Base-by-base conservation (phyloP, 2,888 invertebrate genomes). In the Brenthis ino region DNA sequence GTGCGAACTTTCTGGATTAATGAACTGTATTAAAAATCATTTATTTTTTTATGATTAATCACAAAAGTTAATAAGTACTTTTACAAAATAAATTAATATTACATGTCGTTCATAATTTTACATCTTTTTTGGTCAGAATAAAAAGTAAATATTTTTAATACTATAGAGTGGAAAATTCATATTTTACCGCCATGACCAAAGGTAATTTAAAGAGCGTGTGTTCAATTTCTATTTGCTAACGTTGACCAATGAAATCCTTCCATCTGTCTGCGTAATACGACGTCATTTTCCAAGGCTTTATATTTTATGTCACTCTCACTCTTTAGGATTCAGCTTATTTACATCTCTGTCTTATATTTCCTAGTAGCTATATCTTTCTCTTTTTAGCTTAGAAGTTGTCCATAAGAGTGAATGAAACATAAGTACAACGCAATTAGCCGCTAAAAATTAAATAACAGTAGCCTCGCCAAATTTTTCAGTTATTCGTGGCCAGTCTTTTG, bases 251-350 rank as follows among this genome's bases (percentile, higher is more conserved):
- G 76, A 83, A 68, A 87, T 80, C 80, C 79, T 93, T 95, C 95
- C 96, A 96, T 95, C 95, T 95, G 95, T 94, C 95, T 94, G 86
- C 80, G 89, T 91, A 89, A 84, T 82, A 80, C 82, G 78, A 85
- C 82, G 84, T 84, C 82, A 82, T 79, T 81, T 77, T 67, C 76
- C 77, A 78, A 76, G 80, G 80, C 77, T 76, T 75, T 65, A 67
- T 74, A 65, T 77, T 72, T 78, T 77, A 77, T 75, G 13, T 83
- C 83, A 77, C 84, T 78, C 72, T 93, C 83, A 75, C 81, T 79
- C 93, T 73, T 75, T 78, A 56, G 5, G 43, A 54, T 73, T 77
- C 75, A 66, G 57, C 68, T 70, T 69, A 60, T 78, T 76, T 80
- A 83, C 84, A 72, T 87, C 88, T 87, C 86, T 79, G 78, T 90